Conservation (phyloP, 2,888 invertebrate genomes). For the Oxytorus armatus region DNA sequence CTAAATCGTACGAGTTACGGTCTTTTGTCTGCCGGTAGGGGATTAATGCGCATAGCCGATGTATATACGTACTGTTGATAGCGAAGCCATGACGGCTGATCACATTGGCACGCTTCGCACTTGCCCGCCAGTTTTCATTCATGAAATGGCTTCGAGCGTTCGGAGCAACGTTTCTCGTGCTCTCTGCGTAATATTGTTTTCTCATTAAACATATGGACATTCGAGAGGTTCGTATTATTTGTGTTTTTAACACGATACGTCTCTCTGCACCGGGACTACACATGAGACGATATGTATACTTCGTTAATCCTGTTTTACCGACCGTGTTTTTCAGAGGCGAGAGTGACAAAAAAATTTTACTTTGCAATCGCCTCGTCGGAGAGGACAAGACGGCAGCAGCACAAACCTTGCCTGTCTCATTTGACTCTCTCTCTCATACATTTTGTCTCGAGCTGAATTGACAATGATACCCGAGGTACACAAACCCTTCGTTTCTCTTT, state of each 20-base stretch:
- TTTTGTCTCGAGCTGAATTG: not conserved
- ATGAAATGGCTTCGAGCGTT: slow-evolving; percentile 48
- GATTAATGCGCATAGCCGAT: not conserved
- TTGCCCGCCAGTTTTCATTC: slow-evolving; percentile 58
- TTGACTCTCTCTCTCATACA: not conserved
- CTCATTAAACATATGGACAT: not conserved
- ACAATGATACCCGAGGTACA: slow-evolving; percentile 13
- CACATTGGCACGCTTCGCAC: slow-evolving; percentile 67
- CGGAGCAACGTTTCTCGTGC: not conserved
- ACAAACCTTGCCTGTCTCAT: not conserved
- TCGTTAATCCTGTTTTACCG: slow-evolving; percentile 51
- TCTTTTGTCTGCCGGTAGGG: not conserved
- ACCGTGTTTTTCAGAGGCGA: slow-evolving; percentile 33
- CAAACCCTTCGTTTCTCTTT: slow-evolving; percentile 2
- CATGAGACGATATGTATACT: slow-evolving; percentile 2
- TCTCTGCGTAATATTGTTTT: slow-evolving; percentile 42
- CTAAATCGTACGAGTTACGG: not conserved
- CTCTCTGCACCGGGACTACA: too few relatives aligned
- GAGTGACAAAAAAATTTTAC: slow-evolving; percentile 18
- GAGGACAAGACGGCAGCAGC: slow-evolving; percentile 25
- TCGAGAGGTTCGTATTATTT: slow-evolving; percentile 3
- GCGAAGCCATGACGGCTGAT: slow-evolving; percentile 69
- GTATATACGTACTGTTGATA: not conserved
- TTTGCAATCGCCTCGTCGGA: slow-evolving; percentile 32
- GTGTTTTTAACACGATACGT: slow-evolving; percentile 12